Base-by-base conservation (phyloP, 2,113 vertebrate species). In the Pleuronectes platessa region DNA sequence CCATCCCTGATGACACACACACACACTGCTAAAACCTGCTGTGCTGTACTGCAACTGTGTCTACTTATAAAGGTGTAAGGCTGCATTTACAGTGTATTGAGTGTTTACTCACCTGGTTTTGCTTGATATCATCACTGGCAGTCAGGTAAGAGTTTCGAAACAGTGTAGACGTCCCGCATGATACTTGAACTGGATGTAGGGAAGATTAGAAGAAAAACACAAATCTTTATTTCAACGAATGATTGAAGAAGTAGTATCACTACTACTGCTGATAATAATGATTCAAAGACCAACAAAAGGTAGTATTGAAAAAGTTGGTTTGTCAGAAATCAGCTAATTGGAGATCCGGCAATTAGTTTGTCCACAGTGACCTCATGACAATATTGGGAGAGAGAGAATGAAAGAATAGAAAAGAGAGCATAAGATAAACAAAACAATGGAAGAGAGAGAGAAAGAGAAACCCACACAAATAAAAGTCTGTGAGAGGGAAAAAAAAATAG, bases 111-210 rank as follows among this genome's bases (percentile, higher is more conserved):
- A 98, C 98, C 96, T 98, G 97, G 93, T 97, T 99, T 86, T 96
- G 97, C 94, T 99, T 99, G 90, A 98, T 95, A 89, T 98, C 97
- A 90, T 99, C 97, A 77, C 95, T 92, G 86, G 96, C 94, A 0
- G 97, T 96, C 89, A 96, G 95, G 81, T 98, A 99, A 0, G 98
- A 97, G 93, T 99, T 99, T 89, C 97, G 96, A 89, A 97, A 99
- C 92, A 99, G 95, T 59, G 97, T 97, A 18, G 97, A 97, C 80
- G 97, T 97, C 91, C 96, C 97, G 89, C 97, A 96, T 53, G 94
- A 95, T 83, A 95, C 96, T 90, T 97, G 97, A 93, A 95, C 96
- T 97, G 85, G 15, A 78, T 21, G 21, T 11, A 76, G 9, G 15
- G 68, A 62, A 26, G 5, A 68, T 64, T 0, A 11, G 5, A 68